Evolutionary conservation across 1,140 invertebrate genomes (phyloP).

Genomic region (Drosophila nebulosa): DNA sequence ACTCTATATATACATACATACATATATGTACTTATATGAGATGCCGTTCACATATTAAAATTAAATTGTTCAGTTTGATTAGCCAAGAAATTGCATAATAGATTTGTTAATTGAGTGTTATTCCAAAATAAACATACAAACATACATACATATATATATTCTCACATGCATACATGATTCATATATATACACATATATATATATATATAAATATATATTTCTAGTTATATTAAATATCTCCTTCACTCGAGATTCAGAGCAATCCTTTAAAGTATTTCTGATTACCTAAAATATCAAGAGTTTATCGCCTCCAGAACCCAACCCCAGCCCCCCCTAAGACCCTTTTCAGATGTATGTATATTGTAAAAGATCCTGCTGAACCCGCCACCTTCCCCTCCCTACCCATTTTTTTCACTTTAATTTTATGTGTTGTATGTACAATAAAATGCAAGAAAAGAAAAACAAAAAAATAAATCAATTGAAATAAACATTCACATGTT

Average conservation of each 20-base stretch:
- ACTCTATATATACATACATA: constrained; percentile 9
- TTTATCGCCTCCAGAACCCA: neutral
- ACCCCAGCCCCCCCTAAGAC: too few relatives aligned
- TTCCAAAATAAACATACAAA: constrained; percentile 39
- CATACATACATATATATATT: constrained; percentile 20
- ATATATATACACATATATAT: constrained; percentile 27
- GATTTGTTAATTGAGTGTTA: constrained; percentile 77
- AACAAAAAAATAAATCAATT: neutral
- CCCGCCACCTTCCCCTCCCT: neutral
- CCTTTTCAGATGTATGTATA: neutral
- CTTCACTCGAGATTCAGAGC: neutral
- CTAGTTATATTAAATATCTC: constrained; percentile 3
- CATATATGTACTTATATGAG: constrained; percentile 23
- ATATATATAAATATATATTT: constrained; percentile 38
- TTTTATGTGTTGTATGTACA: constrained; percentile 51
- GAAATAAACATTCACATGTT: constrained; percentile 56
- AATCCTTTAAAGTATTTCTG: neutral
- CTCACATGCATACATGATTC: constrained; percentile 33
- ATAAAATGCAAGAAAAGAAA: constrained; percentile 17
- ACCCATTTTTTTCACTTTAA: neutral
- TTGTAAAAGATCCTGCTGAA: neutral
- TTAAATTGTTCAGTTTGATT: constrained; percentile 53
- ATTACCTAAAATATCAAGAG: neutral
- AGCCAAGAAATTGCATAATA: constrained; percentile 61
- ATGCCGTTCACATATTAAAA: constrained; percentile 7